A percentile compares a stretch with the other conserved stretches of the same genome.
These are phyloP conservation scores for Crotalus viridis DNA, from an alignment of 2,113 vertebrate genomes.

Conservation along the genomic window DNA sequence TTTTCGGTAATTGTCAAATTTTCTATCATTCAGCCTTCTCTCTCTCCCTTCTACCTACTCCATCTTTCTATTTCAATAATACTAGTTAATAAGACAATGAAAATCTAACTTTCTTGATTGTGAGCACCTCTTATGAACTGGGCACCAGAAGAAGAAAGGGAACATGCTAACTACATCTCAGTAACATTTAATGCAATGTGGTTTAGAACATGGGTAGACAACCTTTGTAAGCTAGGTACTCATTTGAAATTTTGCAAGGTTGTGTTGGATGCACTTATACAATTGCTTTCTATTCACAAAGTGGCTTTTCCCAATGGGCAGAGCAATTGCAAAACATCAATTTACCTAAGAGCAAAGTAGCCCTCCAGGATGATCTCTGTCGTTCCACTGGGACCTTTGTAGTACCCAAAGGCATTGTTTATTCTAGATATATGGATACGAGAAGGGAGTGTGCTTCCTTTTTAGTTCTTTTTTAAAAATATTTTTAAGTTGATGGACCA, in stretches of 20 bases:
- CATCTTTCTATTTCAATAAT: background rate
- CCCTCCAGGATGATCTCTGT: background rate
- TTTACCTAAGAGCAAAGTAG: background rate
- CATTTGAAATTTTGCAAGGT: background rate
- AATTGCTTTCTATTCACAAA: background rate
- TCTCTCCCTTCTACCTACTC: background rate
- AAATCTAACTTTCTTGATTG: background rate
- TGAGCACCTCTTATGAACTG: background rate
- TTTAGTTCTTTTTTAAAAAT: background rate
- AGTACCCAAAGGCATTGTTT: background rate
- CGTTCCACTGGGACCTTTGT: background rate
- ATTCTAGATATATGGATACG: background rate
- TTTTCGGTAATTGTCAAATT: background rate
- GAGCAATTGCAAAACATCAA: background rate
- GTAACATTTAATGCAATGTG: background rate
- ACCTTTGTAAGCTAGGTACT: background rate
- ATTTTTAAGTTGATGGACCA: background rate
- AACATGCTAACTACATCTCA: background rate
- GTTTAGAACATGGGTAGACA: background rate
- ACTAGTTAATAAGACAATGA: background rate
- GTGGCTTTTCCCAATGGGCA: background rate
- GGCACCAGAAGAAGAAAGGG: background rate
- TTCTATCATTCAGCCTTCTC: background rate
- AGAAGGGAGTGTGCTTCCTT: background rate
- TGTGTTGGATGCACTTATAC: background rate